Evolutionary conservation across 2,888 invertebrate species (phyloP).

Genomic region (Polyommatus iphigenia): DNA sequence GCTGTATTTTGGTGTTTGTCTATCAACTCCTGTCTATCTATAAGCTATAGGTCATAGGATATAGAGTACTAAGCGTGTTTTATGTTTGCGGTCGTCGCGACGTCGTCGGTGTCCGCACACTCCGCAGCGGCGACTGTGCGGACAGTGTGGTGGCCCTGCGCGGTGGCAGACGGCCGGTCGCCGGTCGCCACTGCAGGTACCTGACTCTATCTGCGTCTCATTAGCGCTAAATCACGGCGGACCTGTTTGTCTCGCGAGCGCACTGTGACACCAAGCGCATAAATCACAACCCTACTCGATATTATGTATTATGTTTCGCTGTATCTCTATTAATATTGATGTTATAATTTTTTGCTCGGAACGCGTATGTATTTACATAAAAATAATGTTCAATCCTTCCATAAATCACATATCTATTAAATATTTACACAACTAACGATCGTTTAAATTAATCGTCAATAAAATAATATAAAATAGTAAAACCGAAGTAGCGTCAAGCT

Average conservation of each 20-base stretch:
- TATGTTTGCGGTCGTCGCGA: not conserved
- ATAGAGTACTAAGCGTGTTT: not conserved
- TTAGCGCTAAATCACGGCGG: slow-evolving; percentile 1
- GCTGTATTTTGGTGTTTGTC: too few species aligned
- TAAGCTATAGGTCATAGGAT: too few species aligned
- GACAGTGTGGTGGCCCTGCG: not conserved
- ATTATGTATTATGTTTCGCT: not conserved
- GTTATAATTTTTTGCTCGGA: not conserved
- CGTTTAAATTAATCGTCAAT: not conserved
- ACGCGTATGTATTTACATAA: not conserved
- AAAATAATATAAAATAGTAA: not conserved
- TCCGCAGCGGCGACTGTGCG: not conserved
- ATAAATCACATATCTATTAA: not conserved
- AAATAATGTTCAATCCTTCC: not conserved
- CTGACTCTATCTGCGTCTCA: slow-evolving; percentile 19
- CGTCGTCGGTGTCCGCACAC: not conserved
- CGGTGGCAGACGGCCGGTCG: slow-evolving; percentile 25
- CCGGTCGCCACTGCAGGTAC: slow-evolving; percentile 19
- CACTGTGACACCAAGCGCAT: not conserved
- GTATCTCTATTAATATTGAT: not conserved
- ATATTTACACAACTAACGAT: slow-evolving; percentile 4
- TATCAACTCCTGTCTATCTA: too few species aligned
- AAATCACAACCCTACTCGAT: not conserved
- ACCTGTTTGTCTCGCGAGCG: not conserved
- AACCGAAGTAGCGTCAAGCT: not conserved